Percentiles rank a stretch among this genome's conserved stretches.
Conservation (phyloP, 2,888 invertebrate species). For the Sesamia inferens region DNA sequence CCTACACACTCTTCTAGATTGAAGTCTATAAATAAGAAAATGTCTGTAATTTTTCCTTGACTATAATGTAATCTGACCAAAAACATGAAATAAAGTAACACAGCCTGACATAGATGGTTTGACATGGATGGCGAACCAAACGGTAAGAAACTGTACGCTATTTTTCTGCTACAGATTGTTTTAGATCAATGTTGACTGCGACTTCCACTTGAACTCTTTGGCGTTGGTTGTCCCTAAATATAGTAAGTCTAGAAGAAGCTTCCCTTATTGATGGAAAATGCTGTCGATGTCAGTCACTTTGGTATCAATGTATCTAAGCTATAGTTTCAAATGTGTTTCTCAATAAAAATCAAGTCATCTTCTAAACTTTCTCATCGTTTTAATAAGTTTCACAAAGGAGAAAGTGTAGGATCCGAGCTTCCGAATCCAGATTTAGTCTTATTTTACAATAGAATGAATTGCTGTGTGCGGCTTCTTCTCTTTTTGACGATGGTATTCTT, state of each 20-base stretch:
- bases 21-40: conserved; percentile 62
- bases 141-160: conserved; percentile 54
- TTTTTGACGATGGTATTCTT: background rate
- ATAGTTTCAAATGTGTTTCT: background rate
- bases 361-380: background rate
- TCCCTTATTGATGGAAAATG: background rate
- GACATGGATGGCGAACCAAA: conserved; percentile 58
- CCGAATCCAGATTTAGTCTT: background rate
- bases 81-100: conserved; percentile 60
- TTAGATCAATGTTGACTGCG: conserved; percentile 63
- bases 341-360: background rate
- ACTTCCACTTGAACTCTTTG: conserved; percentile 50
- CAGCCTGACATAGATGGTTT: conserved; percentile 64
- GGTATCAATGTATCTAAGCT: background rate
- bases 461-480: background rate
- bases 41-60: conserved; percentile 56
- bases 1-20: conserved; percentile 64
- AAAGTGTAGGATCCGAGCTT: too few relatives aligned
- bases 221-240: background rate
- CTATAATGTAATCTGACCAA: conserved; percentile 65
- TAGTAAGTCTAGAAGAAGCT: background rate
- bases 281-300: background rate
- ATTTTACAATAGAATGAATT: background rate
- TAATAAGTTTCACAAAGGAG: background rate
- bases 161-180: conserved; percentile 57